Evolutionary conservation across 2,113 vertebrate genomes (phyloP).

Genomic region (Oryctolagus cuniculus): mOryCun1.1 NC_091445.1:14999501-15000000

Average conservation of each 20-base stretch:
- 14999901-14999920: not conserved
- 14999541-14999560: not conserved
- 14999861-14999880: not conserved
- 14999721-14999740: not conserved
- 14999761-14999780: not conserved
- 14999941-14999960: no score
- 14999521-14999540: not conserved
- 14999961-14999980: no score
- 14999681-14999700: slow-evolving; percentile 4
- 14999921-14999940: no score
- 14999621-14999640: not conserved
- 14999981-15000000: no score
- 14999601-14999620: not conserved
- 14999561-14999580: not conserved
- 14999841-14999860: not conserved
- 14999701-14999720: slow-evolving; percentile 6
- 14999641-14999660: not conserved
- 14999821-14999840: not conserved
- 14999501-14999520: not conserved
- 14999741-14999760: not conserved
- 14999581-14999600: not conserved
- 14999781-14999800: not conserved
- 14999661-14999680: not conserved
- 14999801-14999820: not conserved
- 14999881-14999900: not conserved